These are phyloP conservation scores for Sebastes reedi DNA, from an alignment of 2,797 vertebrate genomes.

Conservation along the genomic window DNA sequence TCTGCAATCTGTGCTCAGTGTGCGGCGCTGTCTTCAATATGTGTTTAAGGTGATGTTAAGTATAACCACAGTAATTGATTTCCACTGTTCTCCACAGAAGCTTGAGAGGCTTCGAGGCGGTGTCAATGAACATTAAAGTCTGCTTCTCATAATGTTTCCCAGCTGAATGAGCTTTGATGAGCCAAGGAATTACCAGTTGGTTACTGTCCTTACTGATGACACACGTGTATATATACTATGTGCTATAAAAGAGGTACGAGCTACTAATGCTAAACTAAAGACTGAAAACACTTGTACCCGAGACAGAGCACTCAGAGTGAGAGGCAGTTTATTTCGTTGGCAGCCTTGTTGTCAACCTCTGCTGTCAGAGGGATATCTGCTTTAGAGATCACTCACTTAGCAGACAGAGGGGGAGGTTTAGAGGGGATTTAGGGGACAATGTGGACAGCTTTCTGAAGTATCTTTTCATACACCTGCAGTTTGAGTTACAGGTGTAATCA, in stretches of 20 bases:
- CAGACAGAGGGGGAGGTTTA: slow-evolving; percentile 50
- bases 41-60: slow-evolving; percentile 29
- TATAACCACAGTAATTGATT: slow-evolving; percentile 38
- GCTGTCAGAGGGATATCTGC: slow-evolving; percentile 55
- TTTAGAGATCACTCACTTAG: slow-evolving; percentile 50
- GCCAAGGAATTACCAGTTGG: slow-evolving; percentile 9
- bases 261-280: not conserved
- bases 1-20: slow-evolving; percentile 10
- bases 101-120: not conserved
- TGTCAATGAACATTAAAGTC: slow-evolving; percentile 13
- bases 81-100: slow-evolving; percentile 29
- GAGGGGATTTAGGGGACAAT: slow-evolving; percentile 63
- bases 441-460: slow-evolving; percentile 43
- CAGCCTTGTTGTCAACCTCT: slow-evolving; percentile 48
- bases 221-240: not conserved
- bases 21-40: not conserved
- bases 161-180: slow-evolving; percentile 34
- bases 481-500: slow-evolving; percentile 5
- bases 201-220: not conserved
- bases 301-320: not conserved
- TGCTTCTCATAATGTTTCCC: slow-evolving; percentile 21
- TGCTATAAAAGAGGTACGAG: not conserved
- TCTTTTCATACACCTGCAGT: not conserved
- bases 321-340: slow-evolving; percentile 25
- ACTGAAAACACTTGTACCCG: not conserved